A percentile compares a stretch with the other conserved stretches of the same genome.
phyloP scores from a whole-genome alignment of 1,140 invertebrate species.

The Parasteatoda tepidariorum region DNA sequence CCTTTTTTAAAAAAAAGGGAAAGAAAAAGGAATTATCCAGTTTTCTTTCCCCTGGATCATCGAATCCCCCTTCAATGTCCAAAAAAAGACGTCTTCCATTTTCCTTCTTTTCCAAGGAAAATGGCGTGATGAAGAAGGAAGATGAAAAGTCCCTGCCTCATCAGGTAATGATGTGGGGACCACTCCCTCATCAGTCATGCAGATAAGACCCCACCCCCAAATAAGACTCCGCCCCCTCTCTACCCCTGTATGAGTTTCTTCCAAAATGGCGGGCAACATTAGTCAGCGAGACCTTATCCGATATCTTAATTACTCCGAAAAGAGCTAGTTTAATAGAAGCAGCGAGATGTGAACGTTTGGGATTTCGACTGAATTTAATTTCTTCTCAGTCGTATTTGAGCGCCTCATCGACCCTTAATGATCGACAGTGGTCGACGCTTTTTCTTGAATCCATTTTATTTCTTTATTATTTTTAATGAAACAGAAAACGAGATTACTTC shows the following conservation, averaged over 20 bases:
- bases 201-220: conserved; percentile 49
- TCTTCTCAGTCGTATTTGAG: not conserved
- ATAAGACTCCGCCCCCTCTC: not conserved
- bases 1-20: too few relatives aligned
- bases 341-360: not conserved
- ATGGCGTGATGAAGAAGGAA: conserved; percentile 27
- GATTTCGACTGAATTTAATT: not conserved
- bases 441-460: not conserved
- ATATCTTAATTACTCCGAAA: conserved; percentile 49
- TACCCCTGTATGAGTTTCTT: conserved; percentile 10
- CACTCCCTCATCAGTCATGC: conserved; percentile 55
- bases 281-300: conserved; percentile 43
- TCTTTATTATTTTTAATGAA: too few relatives aligned
- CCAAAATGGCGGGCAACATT: conserved; percentile 48
- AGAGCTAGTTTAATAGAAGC: conserved; percentile 27
- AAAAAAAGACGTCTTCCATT: conserved; percentile 19
- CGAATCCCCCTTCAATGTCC: not conserved
- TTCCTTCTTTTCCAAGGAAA: not conserved
- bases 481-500: too few relatives aligned
- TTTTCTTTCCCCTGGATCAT: not conserved
- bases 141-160: conserved; percentile 42
- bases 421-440: not conserved
- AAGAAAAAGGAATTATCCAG: too few relatives aligned
- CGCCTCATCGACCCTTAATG: not conserved
- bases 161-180: conserved; percentile 53